A percentile compares a stretch with the other conserved stretches of the same genome.
phyloP scores from a whole-genome alignment of 2,888 invertebrate genomes.

The Netelia melanura region DNA sequence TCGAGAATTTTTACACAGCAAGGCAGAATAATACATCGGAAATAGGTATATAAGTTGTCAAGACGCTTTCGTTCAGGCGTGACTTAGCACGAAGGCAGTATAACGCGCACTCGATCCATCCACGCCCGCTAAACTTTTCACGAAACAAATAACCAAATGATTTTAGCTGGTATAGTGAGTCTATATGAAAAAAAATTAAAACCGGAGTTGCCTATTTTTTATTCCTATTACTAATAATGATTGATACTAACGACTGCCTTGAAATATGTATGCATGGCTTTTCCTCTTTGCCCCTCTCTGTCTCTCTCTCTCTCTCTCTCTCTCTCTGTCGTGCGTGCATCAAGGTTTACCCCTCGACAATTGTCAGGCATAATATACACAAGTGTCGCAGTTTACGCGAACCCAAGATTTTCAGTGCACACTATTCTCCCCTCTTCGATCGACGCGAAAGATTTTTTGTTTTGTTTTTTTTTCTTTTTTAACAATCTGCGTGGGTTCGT shows the following conservation, averaged over 20 bases:
- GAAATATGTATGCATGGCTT: conserved; percentile 17
- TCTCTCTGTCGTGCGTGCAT: conserved; percentile 12
- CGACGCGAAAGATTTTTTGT: not conserved
- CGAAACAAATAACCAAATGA: conserved; percentile 26
- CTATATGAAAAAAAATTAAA: not conserved
- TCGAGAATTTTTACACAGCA: not conserved
- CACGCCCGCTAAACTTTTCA: conserved; percentile 54
- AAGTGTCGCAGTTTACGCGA: conserved; percentile 43
- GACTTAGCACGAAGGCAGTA: conserved; percentile 47
- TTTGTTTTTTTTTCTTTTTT: not conserved
- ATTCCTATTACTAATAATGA: not conserved
- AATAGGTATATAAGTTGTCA: conserved; percentile 56
- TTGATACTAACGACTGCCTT: conserved; percentile 35
- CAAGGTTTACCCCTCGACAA: conserved; percentile 13
- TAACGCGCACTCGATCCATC: conserved; percentile 59
- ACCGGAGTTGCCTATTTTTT: not conserved
- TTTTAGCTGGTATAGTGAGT: not conserved
- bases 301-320: not conserved
- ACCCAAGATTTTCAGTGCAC: not conserved
- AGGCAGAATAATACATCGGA: conserved; percentile 29
- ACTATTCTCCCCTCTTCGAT: not conserved
- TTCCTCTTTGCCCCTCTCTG: not conserved
- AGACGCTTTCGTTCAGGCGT: conserved; percentile 58
- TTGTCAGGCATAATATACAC: conserved; percentile 39
- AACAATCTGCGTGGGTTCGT: not conserved